Evolutionary conservation across 2,113 vertebrate genomes (phyloP).

Genomic region (Triplophysa dalaica): DNA sequence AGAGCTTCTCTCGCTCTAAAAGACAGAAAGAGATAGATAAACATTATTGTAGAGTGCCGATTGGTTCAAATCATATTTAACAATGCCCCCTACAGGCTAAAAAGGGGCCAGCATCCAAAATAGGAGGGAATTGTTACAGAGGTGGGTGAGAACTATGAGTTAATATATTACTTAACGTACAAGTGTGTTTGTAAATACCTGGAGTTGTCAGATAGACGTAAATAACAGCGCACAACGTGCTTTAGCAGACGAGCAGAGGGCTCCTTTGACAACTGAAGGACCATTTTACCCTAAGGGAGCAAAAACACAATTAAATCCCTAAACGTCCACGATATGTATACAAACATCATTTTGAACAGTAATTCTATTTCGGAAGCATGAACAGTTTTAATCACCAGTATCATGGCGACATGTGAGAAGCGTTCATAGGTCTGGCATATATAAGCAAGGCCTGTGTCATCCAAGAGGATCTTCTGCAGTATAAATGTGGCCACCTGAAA

Average conservation of each 20-base stretch:
- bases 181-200: slow-evolving; percentile 72
- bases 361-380: not conserved
- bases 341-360: not conserved
- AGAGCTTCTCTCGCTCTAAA: slow-evolving; percentile 95
- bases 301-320: not conserved
- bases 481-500: slow-evolving; percentile 95
- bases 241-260: slow-evolving; percentile 93
- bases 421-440: slow-evolving; percentile 97
- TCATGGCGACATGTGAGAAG: slow-evolving; percentile 98
- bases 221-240: slow-evolving; percentile 95
- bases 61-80: too few species aligned
- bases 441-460: slow-evolving; percentile 96
- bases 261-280: slow-evolving; percentile 96
- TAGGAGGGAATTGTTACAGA: too few species aligned
- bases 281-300: slow-evolving; percentile 90
- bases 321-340: not conserved
- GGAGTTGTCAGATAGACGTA: slow-evolving; percentile 96
- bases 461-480: slow-evolving; percentile 95
- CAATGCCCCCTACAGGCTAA: too few species aligned
- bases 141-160: too few species aligned
- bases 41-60: not conserved
- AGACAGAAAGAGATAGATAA: slow-evolving; percentile 29
- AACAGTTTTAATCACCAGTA: slow-evolving; percentile 79
- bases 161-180: too few species aligned
- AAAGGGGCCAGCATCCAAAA: too few species aligned